phyloP scores from a whole-genome alignment of 2,888 invertebrate genomes.

The Melieria crassipennis region DNA sequence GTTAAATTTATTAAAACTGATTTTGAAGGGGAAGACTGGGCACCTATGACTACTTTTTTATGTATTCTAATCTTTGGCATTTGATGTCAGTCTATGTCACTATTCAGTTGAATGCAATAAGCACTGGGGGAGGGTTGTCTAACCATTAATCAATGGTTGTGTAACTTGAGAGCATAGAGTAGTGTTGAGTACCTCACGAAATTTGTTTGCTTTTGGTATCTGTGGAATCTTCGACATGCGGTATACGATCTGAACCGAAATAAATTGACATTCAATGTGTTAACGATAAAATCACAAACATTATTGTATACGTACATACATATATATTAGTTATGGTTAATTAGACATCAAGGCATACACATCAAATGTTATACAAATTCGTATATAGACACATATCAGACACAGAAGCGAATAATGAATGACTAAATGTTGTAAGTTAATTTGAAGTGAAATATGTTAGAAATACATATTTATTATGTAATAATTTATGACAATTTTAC shows the following conservation, averaged over 20 bases:
- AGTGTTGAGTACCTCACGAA: conserved; percentile 43
- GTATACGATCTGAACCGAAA: conserved; percentile 49
- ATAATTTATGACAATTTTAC: background rate
- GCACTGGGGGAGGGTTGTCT: too few species aligned
- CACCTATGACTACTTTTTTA: too few species aligned
- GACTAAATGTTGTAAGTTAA: conserved; percentile 1
- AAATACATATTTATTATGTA: background rate
- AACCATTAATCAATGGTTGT: too few species aligned
- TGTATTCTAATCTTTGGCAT: too few species aligned
- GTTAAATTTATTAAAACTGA: too few species aligned
- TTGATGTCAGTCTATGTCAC: too few species aligned
- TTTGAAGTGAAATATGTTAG: background rate
- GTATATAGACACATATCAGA: conserved; percentile 3
- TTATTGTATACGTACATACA: conserved; percentile 19
- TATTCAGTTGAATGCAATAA: too few species aligned
- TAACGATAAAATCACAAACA: conserved; percentile 2
- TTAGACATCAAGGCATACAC: too few species aligned
- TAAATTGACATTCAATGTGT: conserved; percentile 27
- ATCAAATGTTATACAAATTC: too few species aligned
- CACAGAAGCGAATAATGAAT: background rate
- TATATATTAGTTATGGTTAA: conserved; percentile 17
- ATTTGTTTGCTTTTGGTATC: conserved; percentile 44
- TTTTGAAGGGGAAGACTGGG: too few species aligned
- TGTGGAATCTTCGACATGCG: conserved; percentile 51
- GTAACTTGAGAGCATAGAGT: too few species aligned